Evolutionary conservation across 2,797 vertebrate species (phyloP), one percentile per base, ranked within the genome.

Genomic region (Sardinella longiceps): DNA sequence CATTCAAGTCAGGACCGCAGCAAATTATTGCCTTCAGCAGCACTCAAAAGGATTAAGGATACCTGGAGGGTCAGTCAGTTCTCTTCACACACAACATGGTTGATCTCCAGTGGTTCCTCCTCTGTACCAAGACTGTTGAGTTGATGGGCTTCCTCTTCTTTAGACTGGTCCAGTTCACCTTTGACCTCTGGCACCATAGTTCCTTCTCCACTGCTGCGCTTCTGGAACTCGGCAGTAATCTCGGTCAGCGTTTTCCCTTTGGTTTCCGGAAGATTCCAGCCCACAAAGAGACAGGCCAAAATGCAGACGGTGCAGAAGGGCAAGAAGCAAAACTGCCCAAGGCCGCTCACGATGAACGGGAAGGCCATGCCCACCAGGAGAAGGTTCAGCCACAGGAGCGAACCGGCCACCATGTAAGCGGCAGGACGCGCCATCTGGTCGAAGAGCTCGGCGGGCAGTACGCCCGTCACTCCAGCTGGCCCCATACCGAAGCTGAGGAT

Each of bases 401-500:
- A 95, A 3, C 97, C 97, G 0, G 93, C 95, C 5, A 97, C 87
- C 96, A 97, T 94, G 90, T 97, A 98, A 0, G 97, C 97, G 0
- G 96, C 96, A 0, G 97, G 97, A 0, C 96, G 94, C 46, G 96
- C 88, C 2, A 90, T 91, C 88, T 98, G 97, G 90, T 97, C 96
- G 85, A 99, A 99, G 80, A 98, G 89, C 91, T 99, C 97, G 0
- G 95, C 94, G 0, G 97, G 97, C 80, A 99, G 89, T 83, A 99
- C 93, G 43, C 96, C 96, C 0, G 97, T 97, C 74, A 99, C 96
- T 25, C 97, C 97, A 0, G 97, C 97, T 82, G 97, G 97, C 48
- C 98, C 97, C 46, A 97, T 92, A 70, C 97, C 97, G 63, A 98
- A 99, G 91, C 97, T 99, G 46, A 98, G 94, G 91, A 98, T 98